phyloP scores from a whole-genome alignment of 2,113 vertebrate genomes.

The Sebastes fasciatus region DNA sequence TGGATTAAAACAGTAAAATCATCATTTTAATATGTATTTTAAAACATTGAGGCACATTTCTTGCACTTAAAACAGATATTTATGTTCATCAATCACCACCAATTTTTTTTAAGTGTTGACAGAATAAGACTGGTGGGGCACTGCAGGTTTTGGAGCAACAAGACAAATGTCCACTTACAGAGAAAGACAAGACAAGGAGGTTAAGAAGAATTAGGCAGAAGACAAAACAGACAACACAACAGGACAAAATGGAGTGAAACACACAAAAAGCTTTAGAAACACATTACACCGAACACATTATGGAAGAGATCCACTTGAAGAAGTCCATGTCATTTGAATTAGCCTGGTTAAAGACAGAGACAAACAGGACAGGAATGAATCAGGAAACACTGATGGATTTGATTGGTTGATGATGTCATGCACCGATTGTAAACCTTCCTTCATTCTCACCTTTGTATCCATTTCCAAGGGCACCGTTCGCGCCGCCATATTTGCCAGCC shows the following conservation, averaged over 20 bases:
- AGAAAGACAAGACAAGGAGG: slow-evolving; percentile 11
- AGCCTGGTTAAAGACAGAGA: slow-evolving; percentile 60
- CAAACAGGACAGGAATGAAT: background rate
- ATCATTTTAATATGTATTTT: slow-evolving; percentile 31
- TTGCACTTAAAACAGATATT: slow-evolving; percentile 14
- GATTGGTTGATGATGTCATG: background rate
- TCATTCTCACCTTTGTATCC: slow-evolving; percentile 80
- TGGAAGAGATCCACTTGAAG: slow-evolving; percentile 46
- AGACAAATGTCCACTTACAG: slow-evolving; percentile 57
- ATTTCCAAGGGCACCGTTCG: slow-evolving; percentile 74
- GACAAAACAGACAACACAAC: slow-evolving; percentile 43
- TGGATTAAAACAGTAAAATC: slow-evolving; percentile 47
- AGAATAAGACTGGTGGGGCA: slow-evolving; percentile 20
- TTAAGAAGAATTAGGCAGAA: slow-evolving; percentile 16
- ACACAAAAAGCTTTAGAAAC: slow-evolving; percentile 41
- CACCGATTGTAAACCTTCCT: background rate
- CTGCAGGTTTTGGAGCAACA: slow-evolving; percentile 34
- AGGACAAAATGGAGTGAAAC: slow-evolving; percentile 33
- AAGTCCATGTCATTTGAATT: slow-evolving; percentile 31
- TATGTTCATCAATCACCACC: slow-evolving; percentile 32
- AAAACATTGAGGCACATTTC: slow-evolving; percentile 50
- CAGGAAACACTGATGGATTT: background rate
- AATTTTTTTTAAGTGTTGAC: background rate
- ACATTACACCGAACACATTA: slow-evolving; percentile 56
- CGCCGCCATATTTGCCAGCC: slow-evolving; percentile 72